Evolutionary conservation across 2,113 vertebrate genomes (phyloP).

Genomic region (Syngnathus floridae): DNA sequence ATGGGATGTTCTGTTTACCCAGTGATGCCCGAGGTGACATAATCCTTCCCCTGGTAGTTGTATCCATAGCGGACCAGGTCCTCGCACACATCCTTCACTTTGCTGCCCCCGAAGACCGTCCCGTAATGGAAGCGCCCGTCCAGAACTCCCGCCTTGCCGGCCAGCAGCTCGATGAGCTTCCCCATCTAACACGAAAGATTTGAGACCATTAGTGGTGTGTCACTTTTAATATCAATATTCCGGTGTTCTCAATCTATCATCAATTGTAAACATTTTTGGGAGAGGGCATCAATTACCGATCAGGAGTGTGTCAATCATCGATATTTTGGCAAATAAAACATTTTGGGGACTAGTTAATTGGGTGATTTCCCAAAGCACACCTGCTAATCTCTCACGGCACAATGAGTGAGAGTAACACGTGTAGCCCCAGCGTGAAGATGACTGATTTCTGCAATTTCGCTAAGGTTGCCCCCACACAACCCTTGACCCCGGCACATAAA

Average conservation of each 20-base stretch:
- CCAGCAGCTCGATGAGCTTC: slow-evolving; percentile 92
- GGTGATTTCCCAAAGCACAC: not conserved
- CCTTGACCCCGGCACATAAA: slow-evolving; percentile 68
- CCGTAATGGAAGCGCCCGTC: slow-evolving; percentile 95
- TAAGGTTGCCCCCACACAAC: slow-evolving; percentile 52
- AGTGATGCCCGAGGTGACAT: slow-evolving; percentile 96
- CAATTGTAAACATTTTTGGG: no score
- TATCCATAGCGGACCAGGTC: slow-evolving; percentile 95
- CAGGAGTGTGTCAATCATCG: no score
- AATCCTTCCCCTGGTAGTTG: slow-evolving; percentile 98
- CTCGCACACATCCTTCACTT: slow-evolving; percentile 97
- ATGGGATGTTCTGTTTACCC: slow-evolving; percentile 71
- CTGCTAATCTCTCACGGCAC: not conserved
- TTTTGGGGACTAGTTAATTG: not conserved
- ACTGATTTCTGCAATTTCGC: slow-evolving; percentile 58
- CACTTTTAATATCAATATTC: slow-evolving; percentile 6
- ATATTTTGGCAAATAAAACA: not conserved
- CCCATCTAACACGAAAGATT: slow-evolving; percentile 77
- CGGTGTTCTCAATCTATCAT: no score
- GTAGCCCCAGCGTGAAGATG: slow-evolving; percentile 41
- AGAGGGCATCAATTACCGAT: no score
- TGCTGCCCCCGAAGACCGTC: slow-evolving; percentile 95
- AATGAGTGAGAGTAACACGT: slow-evolving; percentile 42
- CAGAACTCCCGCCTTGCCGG: slow-evolving; percentile 91
- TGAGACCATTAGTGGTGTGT: slow-evolving; percentile 1